Evolutionary conservation across 2,888 invertebrate genomes (phyloP), one percentile per base, ranked within the genome.

Genomic region (Nasonia oneida): DNA sequence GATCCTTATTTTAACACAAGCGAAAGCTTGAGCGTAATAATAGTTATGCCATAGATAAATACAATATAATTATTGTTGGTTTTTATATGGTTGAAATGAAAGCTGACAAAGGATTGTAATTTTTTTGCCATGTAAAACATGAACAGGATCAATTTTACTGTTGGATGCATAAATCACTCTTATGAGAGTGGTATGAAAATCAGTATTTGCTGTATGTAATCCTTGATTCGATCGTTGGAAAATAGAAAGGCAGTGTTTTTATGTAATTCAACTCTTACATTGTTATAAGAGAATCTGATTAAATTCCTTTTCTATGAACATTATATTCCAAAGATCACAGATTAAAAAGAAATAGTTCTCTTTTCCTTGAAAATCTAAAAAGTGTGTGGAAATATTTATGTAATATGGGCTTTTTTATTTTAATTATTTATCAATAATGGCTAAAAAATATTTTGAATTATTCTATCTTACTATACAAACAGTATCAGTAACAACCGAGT

Each of bases 1-100:
- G 61, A 82, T 67, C 67, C 42, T 61, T 50, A 50, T 47, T 75
- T 74, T 82, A 67, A 75, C 39, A 75, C 39, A 82, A 82, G 47
- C n/a, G 42, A 83, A 83, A 81, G 75, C 50, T 39, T 70, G 3
- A 47, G 47, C 33, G 23, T 53, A 50, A 50, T 23, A 18, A 29
- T 29, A 42, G 50, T 53, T 75, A 75, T 23, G 12, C 0, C 14
- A 50, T 3, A 14, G 29, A 53, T 53, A 53, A 39, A 29, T 33
- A 50, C 14, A 29, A 53, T 23, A 33, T 39, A 23, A 53, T 47
- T 53, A 33, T 53, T 53, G 23, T 29, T 64, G 23, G 14, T 29
- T 33, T 2, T 67, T 67, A 67, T 10, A 33, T 29, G 33, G 29
- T n/a, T 10, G 8, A 67, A 67, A 67, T 29, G 10, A 29, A 67